Conservation (phyloP, 2,888 invertebrate genomes). For the Sericinus montela region DNA sequence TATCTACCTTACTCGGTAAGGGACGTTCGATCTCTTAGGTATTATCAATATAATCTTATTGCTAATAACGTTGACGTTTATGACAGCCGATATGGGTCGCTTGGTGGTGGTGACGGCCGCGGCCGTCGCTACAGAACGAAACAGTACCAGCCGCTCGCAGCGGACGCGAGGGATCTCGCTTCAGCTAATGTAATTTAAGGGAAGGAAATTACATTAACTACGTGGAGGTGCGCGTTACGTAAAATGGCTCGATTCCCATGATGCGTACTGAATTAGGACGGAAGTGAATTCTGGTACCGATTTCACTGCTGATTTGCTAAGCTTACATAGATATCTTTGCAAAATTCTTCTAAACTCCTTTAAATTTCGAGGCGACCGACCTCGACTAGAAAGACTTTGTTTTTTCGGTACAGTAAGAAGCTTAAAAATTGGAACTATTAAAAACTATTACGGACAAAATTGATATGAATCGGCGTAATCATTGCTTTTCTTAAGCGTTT, state of each 20-base stretch:
- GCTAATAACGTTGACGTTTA: conserved; percentile 64
- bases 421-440: conserved; percentile 75
- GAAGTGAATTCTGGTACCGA: conserved; percentile 79
- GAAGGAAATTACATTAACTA: conserved; percentile 71
- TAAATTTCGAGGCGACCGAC: conserved; percentile 47
- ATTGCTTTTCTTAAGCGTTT: conserved; percentile 71
- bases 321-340: conserved; percentile 74
- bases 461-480: conserved; percentile 77
- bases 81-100: conserved; percentile 10
- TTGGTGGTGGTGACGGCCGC: conserved; percentile 17
- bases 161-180: conserved; percentile 30
- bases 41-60: conserved; percentile 74
- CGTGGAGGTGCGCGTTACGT: conserved; percentile 74
- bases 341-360: conserved; percentile 66
- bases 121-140: conserved; percentile 23
- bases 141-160: conserved; percentile 34
- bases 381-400: conserved; percentile 55
- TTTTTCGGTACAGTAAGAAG: conserved; percentile 70
- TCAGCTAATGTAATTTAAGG: conserved; percentile 67
- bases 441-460: conserved; percentile 76
- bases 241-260: conserved; percentile 79
- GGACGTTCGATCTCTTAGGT: conserved; percentile 79
- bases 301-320: conserved; percentile 76
- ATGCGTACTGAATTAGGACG: conserved; percentile 79
- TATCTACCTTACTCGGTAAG: conserved; percentile 79